phyloP scores from a whole-genome alignment of 2,888 invertebrate genomes.

The Lithodes maja region DNA sequence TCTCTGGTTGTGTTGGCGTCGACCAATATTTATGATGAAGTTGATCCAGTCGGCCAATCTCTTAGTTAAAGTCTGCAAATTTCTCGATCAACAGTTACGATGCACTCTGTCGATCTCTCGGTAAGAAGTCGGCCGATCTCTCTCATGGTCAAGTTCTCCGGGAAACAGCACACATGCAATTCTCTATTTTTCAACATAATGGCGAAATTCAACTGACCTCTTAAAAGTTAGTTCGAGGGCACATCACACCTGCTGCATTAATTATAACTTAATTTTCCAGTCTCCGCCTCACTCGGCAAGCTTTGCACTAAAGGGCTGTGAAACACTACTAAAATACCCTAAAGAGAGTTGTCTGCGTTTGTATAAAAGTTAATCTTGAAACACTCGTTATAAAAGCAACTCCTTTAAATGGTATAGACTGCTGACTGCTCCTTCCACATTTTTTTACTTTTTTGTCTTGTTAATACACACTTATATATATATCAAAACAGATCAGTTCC shows the following conservation, averaged over 20 bases:
- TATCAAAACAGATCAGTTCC: constrained; percentile 50
- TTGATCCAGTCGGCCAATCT: too few relatives aligned
- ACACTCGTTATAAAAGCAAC: constrained; percentile 59
- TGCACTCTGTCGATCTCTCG: too few relatives aligned
- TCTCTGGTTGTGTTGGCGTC: too few relatives aligned
- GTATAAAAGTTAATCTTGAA: constrained; percentile 55
- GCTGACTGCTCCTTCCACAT: constrained; percentile 18
- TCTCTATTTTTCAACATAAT: too few relatives aligned
- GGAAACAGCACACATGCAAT: too few relatives aligned
- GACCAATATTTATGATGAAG: too few relatives aligned
- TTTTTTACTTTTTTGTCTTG: constrained; percentile 1
- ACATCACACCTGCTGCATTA: background rate
- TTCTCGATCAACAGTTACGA: too few relatives aligned
- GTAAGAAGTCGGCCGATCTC: too few relatives aligned
- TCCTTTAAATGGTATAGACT: constrained; percentile 27
- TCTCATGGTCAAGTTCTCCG: too few relatives aligned
- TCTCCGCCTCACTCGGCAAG: constrained; percentile 1
- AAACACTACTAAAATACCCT: constrained; percentile 49
- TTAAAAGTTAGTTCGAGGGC: too few relatives aligned
- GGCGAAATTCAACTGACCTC: too few relatives aligned
- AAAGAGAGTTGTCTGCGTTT: constrained; percentile 39
- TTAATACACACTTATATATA: constrained; percentile 11
- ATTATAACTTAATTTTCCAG: background rate
- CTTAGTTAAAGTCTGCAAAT: too few relatives aligned
- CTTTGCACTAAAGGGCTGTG: constrained; percentile 51